Evolutionary conservation across 2,797 vertebrate genomes (phyloP).

Genomic region (Cuculus canorus): DNA sequence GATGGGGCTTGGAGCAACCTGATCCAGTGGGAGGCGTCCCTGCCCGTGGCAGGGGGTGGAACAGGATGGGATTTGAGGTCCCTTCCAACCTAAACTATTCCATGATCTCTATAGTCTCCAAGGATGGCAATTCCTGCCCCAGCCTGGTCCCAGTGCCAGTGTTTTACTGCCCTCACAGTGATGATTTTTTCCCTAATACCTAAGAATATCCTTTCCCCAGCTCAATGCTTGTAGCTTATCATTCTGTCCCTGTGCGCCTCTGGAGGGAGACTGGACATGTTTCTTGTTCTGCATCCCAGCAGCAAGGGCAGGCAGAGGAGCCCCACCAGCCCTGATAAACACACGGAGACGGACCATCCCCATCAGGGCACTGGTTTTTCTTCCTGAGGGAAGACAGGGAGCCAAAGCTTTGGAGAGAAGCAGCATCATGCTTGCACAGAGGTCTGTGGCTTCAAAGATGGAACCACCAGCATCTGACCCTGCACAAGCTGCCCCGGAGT

Average conservation of each 20-base stretch:
- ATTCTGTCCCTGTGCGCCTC: background rate
- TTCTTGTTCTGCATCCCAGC: background rate
- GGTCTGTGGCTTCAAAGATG: background rate
- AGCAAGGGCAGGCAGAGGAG: background rate
- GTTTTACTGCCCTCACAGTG: background rate
- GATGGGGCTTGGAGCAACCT: no score
- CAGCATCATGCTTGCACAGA: background rate
- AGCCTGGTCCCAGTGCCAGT: background rate
- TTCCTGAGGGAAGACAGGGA: background rate
- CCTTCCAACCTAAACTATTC: no score
- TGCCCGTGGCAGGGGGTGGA: no score
- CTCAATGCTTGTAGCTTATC: accelerated
- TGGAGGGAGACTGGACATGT: background rate
- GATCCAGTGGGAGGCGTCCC: no score
- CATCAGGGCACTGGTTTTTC: background rate
- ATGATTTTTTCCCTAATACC: background rate
- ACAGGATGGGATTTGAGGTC: no score
- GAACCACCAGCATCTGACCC: background rate
- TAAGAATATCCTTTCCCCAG: background rate
- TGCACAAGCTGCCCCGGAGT: background rate
- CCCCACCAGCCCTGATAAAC: background rate
- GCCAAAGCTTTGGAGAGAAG: background rate
- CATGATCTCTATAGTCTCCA: no score
- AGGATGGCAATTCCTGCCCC: background rate
- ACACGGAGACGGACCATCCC: background rate